Evolutionary conservation across 2,888 invertebrate genomes (phyloP).

Genomic region (Chrysomela aeneicollis): DNA sequence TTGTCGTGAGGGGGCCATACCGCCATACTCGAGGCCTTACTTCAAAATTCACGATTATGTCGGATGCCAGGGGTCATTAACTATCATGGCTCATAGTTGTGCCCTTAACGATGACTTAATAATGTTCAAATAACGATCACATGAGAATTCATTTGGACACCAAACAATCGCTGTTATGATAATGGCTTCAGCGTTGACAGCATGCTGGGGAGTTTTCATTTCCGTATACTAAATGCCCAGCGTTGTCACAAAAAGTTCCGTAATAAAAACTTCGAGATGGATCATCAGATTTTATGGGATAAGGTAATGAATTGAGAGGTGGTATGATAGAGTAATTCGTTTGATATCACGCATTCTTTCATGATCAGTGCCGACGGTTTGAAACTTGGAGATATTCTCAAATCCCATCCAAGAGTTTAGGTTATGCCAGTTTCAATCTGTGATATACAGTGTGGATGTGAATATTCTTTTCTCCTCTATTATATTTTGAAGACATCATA

Average conservation of each 20-base stretch:
- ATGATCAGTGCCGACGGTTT: too few relatives aligned
- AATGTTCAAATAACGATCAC: conserved; percentile 23
- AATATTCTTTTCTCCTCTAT: too few relatives aligned
- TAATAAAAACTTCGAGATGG: neutral
- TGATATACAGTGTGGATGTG: too few relatives aligned
- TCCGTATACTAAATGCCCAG: neutral
- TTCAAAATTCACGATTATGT: conserved; percentile 20
- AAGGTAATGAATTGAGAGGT: neutral
- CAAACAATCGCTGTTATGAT: conserved; percentile 24
- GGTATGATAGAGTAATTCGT: too few relatives aligned
- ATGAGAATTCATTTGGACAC: conserved; percentile 26
- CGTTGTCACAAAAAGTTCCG: neutral
- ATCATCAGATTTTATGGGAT: neutral
- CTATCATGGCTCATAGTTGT: conserved; percentile 21
- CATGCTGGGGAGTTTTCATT: conserved; percentile 17
- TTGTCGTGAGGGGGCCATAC: too few relatives aligned
- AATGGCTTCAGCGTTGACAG: conserved; percentile 25
- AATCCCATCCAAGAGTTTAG: too few relatives aligned
- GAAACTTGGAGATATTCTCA: too few relatives aligned
- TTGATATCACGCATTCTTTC: too few relatives aligned
- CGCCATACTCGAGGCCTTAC: too few relatives aligned
- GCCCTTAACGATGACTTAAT: conserved; percentile 23
- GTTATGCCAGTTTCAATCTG: too few relatives aligned
- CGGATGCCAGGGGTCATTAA: conserved; percentile 28
- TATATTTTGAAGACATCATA: too few relatives aligned